Percentiles rank a stretch among this genome's conserved stretches.
These are phyloP conservation scores for Zosterops borbonicus DNA, from an alignment of 2,113 vertebrate genomes.

Conservation along the genomic window DNA sequence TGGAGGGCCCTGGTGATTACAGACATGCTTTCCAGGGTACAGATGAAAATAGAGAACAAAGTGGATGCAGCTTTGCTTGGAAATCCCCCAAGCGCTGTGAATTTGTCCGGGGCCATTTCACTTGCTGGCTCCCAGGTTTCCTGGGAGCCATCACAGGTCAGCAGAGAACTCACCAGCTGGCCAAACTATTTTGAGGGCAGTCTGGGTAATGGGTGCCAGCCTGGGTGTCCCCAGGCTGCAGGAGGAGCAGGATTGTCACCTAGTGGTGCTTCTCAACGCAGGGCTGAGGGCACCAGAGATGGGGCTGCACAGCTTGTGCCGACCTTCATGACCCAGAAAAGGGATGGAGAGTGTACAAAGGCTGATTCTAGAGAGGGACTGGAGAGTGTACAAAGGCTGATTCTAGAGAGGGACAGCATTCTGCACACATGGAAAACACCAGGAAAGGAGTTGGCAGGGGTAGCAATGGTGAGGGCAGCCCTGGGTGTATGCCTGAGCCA, in stretches of 20 bases:
- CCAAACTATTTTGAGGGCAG: neutral
- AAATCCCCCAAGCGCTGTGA: neutral
- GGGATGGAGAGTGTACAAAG: neutral
- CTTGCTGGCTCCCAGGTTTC: neutral
- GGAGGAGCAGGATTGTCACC: neutral
- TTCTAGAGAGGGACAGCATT: neutral
- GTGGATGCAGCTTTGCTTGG: constrained; percentile 7
- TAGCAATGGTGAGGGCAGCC: neutral
- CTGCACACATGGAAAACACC: neutral
- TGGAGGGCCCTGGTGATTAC: neutral
- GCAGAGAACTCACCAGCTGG: neutral
- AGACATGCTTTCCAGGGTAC: neutral
- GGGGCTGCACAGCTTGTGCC: neutral
- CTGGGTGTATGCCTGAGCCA: neutral
- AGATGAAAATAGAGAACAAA: neutral
- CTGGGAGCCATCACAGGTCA: neutral
- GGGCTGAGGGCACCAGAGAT: neutral
- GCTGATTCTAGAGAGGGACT: neutral
- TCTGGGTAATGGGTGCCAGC: neutral
- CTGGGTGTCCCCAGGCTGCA: fast-evolving
- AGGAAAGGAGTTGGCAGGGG: neutral
- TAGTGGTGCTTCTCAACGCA: neutral
- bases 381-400: neutral
- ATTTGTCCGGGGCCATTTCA: neutral
- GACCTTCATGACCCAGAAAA: neutral